Conservation (phyloP, 2,888 invertebrate genomes). For the Anaspis maculata region DNA sequence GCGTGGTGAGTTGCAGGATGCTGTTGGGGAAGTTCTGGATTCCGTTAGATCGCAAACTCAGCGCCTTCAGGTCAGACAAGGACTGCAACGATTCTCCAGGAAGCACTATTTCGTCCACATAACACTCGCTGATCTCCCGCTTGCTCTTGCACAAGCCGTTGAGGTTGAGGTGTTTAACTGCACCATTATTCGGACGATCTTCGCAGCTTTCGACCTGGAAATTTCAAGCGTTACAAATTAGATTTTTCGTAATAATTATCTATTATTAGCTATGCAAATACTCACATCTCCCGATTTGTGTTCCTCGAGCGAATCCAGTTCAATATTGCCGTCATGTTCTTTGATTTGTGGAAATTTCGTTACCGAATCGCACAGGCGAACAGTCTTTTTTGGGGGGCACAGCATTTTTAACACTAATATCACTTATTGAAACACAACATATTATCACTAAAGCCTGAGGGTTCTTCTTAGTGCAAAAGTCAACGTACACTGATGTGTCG, state of each 20-base stretch:
- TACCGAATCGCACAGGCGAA: conserved; percentile 27
- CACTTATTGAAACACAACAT: too few relatives aligned
- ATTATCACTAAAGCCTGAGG: too few relatives aligned
- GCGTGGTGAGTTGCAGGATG: conserved; percentile 50
- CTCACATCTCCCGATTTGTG: conserved; percentile 8
- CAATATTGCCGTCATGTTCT: conserved; percentile 33
- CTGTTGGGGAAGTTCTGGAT: conserved; percentile 53
- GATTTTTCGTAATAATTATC: too few relatives aligned
- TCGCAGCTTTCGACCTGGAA: conserved; percentile 3
- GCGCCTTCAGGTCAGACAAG: conserved; percentile 35
- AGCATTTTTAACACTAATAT: conserved; percentile 29
- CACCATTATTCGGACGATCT: neutral
- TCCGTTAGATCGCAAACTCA: conserved; percentile 47
- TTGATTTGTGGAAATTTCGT: conserved; percentile 25
- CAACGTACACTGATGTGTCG: neutral
- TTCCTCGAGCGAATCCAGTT: conserved; percentile 40
- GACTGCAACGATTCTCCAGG: conserved; percentile 36
- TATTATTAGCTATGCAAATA: too few relatives aligned
- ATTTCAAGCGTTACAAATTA: neutral
- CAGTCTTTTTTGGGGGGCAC: conserved; percentile 32
- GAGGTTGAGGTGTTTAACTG: conserved; percentile 34
- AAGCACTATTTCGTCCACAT: conserved; percentile 38
- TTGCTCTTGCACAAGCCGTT: conserved; percentile 35
- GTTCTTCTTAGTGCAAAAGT: too few relatives aligned
- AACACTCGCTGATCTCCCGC: conserved; percentile 24